Evolutionary conservation across 2,113 vertebrate species (phyloP), one percentile per base, ranked within the genome.

Genomic region (Leucopsar rothschildi): DNA sequence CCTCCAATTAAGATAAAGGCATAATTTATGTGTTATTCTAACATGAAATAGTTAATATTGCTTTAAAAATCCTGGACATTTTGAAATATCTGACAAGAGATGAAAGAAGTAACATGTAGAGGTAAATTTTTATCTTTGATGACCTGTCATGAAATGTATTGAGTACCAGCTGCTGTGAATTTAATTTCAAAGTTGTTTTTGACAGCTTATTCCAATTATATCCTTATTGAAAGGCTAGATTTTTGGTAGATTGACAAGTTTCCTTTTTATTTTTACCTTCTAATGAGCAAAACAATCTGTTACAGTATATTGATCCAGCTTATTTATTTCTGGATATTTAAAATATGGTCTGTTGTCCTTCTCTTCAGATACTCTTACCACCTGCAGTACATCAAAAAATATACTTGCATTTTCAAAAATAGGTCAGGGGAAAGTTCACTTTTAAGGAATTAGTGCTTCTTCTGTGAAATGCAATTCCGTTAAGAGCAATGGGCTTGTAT

Each of bases 271-370:
- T 97, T 96, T 96, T 97, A 86, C 91, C 86, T 92, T 92, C 84
- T 94, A 97, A 97, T 95, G 93, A 95, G 93, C 65, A 97, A 97
- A 96, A 93, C 93, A 95, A 96, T 96, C 95, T 96, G 96, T 90
- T 93, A 76, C 84, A 90, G 90, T 95, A 80, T 94, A 93, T 94
- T 83, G 93, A 96, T 96, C 88, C 93, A 94, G 79, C 79, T 93
- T 91, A 95, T 82, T 94, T 95, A 94, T 95, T 95, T 90, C 75
- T 82, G 66, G 85, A 60, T 95, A 73, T 90, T 95, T 92, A 88
- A 90, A 96, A 90, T 59, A 61, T n/a, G 47, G 23, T 56, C 59
- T 73, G 39, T 33, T 87, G 84, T 87, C 71, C 47, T 91, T 75
- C 72, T 65, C 75, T 70, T 82, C 42, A 57, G 71, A 72, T 79